phyloP scores from a whole-genome alignment of 2,113 vertebrate species.

The Cathartes aura region DNA sequence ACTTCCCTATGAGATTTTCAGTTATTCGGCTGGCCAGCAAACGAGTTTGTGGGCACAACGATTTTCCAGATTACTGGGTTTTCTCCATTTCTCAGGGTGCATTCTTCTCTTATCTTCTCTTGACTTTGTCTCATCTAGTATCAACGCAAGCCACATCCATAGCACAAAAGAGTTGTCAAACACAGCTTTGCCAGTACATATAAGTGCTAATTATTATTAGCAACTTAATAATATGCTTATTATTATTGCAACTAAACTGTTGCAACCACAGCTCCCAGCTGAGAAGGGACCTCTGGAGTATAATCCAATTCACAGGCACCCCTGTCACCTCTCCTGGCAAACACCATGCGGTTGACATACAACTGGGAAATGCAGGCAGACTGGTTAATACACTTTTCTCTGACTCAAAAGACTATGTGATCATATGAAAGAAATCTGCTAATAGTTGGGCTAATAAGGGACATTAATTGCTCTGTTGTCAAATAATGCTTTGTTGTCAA shows the following conservation, averaged over 20 bases:
- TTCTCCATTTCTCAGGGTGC: background rate
- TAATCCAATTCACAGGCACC: background rate
- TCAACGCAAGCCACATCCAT: background rate
- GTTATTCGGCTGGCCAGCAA: background rate
- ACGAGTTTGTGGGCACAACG: background rate
- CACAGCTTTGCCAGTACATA: background rate
- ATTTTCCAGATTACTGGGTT: background rate
- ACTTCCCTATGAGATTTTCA: background rate
- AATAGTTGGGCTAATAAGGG: background rate
- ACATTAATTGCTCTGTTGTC: background rate
- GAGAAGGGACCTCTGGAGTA: background rate
- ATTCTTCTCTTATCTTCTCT: background rate
- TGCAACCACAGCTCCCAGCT: background rate
- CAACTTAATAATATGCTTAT: background rate
- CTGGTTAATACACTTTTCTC: background rate
- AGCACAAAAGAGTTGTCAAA: background rate
- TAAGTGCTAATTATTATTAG: background rate
- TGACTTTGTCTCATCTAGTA: background rate
- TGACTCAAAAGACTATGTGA: background rate
- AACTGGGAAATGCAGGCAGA: background rate
- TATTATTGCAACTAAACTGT: background rate
- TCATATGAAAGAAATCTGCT: background rate
- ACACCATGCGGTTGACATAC: background rate
- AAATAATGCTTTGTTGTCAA: background rate
- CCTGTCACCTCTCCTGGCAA: background rate